phyloP scores from a whole-genome alignment of 1,140 invertebrate genomes.

The Drosophila punjabiensis region DNA sequence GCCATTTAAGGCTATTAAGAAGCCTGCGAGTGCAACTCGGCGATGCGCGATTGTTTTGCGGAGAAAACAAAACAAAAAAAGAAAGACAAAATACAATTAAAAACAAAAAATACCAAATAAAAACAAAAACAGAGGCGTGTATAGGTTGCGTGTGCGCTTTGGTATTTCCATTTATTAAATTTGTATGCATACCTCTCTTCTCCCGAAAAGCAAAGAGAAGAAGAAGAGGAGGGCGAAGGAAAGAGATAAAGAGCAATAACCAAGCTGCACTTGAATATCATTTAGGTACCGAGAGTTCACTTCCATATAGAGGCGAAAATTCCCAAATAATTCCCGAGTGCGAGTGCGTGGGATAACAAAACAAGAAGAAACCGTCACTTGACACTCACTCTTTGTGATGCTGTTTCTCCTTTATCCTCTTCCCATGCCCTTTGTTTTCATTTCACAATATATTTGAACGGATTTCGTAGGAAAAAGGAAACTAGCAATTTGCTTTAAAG shows the following conservation, averaged over 20 bases:
- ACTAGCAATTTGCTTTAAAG: conserved; percentile 30
- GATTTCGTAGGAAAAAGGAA: conserved; percentile 39
- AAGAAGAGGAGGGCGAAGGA: conserved; percentile 1
- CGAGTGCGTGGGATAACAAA: conserved; percentile 31
- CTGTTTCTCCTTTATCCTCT: conserved; percentile 1
- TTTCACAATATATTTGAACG: conserved; percentile 27
- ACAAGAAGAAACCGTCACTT: conserved; percentile 45
- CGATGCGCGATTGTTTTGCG: conserved; percentile 29
- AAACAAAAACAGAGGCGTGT: conserved; percentile 32
- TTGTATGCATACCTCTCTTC: conserved; percentile 52
- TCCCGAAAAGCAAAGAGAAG: conserved; percentile 21
- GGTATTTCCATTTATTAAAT: conserved; percentile 74
- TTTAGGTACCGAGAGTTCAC: conserved; percentile 34
- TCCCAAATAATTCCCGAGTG: conserved; percentile 57
- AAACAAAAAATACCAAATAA: conserved; percentile 8
- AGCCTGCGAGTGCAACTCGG: conserved; percentile 3
- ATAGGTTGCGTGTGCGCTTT: conserved; percentile 69
- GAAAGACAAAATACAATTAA: conserved; percentile 5
- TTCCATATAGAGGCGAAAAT: conserved; percentile 18
- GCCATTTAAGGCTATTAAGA: conserved; percentile 41
- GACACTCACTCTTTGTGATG: conserved; percentile 52
- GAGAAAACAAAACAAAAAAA: conserved; percentile 8
- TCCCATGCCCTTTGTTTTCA: conserved; percentile 17
- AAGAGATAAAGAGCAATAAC: conserved; percentile 37
- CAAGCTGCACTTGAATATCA: conserved; percentile 48